phyloP scores from a whole-genome alignment of 2,888 invertebrate species.

The Timema cristinae region DNA sequence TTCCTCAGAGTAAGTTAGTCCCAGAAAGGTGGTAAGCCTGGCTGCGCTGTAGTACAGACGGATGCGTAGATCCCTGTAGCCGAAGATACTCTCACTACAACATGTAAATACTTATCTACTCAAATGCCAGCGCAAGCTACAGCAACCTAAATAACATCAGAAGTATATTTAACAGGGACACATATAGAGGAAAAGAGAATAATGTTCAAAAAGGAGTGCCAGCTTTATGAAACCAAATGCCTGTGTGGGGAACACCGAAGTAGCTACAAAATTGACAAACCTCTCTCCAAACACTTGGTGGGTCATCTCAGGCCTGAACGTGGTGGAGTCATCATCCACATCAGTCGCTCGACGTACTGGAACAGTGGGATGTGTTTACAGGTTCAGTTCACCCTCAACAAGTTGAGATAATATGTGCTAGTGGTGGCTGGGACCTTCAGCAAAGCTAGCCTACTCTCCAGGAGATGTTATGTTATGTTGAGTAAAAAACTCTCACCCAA shows the following conservation, averaged over 20 bases:
- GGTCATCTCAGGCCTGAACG: conserved; percentile 80
- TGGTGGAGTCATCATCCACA: conserved; percentile 58
- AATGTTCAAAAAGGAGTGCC: too few relatives aligned
- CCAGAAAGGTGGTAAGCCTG: conserved; percentile 74
- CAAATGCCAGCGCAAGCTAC: too few relatives aligned
- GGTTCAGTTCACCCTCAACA: background rate
- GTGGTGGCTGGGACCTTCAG: background rate
- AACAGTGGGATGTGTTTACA: conserved; percentile 24
- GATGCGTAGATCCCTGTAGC: conserved; percentile 79
- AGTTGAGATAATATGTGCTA: background rate
- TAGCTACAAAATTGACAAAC: conserved; percentile 39
- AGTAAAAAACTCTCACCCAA: conserved; percentile 45
- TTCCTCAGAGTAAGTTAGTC: conserved; percentile 67
- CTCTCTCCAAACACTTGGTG: conserved; percentile 91
- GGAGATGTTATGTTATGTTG: too few relatives aligned
- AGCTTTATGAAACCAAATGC: background rate
- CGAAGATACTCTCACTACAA: conserved; percentile 83
- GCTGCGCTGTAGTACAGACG: conserved; percentile 78
- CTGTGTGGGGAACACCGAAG: background rate
- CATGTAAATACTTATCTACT: conserved; percentile 24
- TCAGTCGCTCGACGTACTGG: conserved; percentile 59
- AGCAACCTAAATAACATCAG: too few relatives aligned
- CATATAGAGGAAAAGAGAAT: too few relatives aligned
- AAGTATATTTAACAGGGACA: too few relatives aligned
- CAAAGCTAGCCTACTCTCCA: background rate